A percentile compares a stretch with the other conserved stretches of the same genome.
phyloP scores from a whole-genome alignment of 2,888 invertebrate genomes.

The Ornithoptera priamus region DNA sequence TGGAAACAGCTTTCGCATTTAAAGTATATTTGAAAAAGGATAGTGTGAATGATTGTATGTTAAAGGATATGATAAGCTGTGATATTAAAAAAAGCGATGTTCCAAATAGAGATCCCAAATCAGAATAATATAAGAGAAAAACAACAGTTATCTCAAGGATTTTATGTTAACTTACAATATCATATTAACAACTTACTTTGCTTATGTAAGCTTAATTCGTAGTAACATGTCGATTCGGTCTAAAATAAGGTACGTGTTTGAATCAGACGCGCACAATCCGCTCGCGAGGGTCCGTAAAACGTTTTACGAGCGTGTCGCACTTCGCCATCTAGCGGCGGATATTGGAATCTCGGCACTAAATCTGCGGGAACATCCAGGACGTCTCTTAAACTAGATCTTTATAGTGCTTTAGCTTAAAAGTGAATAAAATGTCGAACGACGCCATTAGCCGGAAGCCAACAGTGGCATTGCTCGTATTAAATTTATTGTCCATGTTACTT shows the following conservation, averaged over 20 bases:
- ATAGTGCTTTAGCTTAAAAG: slow-evolving; percentile 57
- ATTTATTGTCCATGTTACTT: slow-evolving; percentile 34
- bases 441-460: slow-evolving; percentile 53
- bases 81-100: too few relatives aligned
- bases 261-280: slow-evolving; percentile 24
- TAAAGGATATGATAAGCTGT: too few relatives aligned
- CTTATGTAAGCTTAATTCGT: background rate
- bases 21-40: too few relatives aligned
- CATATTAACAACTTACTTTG: background rate
- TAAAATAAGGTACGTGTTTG: slow-evolving; percentile 1
- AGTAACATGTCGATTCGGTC: background rate
- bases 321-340: slow-evolving; percentile 66
- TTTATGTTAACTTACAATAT: too few relatives aligned
- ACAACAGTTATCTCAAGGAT: too few relatives aligned
- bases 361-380: slow-evolving; percentile 45
- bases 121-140: too few relatives aligned
- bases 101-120: too few relatives aligned
- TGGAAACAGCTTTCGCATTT: too few relatives aligned
- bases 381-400: slow-evolving; percentile 59
- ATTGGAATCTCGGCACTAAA: slow-evolving; percentile 61
- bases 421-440: slow-evolving; percentile 67
- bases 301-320: slow-evolving; percentile 61
- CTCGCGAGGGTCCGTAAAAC: slow-evolving; percentile 54
- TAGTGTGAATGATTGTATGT: too few relatives aligned
- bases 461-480: slow-evolving; percentile 37